Base-by-base conservation (phyloP, 2,113 vertebrate genomes). In the Microtus oregoni region DNA sequence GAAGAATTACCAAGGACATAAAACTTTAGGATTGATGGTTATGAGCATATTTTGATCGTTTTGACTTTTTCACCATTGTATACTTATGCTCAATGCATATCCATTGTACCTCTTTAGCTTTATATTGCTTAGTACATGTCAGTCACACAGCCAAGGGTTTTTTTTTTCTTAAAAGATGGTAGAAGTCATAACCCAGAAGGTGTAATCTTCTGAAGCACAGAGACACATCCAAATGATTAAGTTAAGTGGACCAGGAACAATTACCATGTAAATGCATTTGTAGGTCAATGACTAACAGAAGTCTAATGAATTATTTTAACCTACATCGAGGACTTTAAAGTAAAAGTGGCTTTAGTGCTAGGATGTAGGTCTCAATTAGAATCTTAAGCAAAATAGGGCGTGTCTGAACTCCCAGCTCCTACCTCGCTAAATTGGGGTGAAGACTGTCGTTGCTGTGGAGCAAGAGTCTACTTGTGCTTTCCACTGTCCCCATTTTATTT, bases 171-270 rank as follows among this genome's bases (percentile, higher is more conserved):
- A 26, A 75, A 94, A 95, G 90, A 93, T 96, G 86, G 86, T 92
- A 86, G 87, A 97, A 96, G 95, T 97, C 96, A 97, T 97, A 97
- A 96, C 92, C 94, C 97, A 96, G 96, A 95, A 89, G 97, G 97
- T 91, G 58, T 87, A 94, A 90, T 97, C 89, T 98, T 97, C 95
- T 91, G 97, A 97, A 98, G 95, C 96, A 91, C 3, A 97, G 77
- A 95, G 96, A 92, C 92, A 94, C 92, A 95, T 95, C 81, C 92
- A 94, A 95, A 97, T 97, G 97, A 97, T 97, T 97, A 95, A 97
- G 90, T 97, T 98, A 97, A 98, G 97, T 98, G 95, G 96, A 97
- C 97, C 97, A 98, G 94, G 96, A 97, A 97, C 96, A 97, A 98
- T 97, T 97, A 98, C 97, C 92, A 97, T 86, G 97, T 94, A 97